These are phyloP conservation scores for Enoplosus armatus DNA, from an alignment of 2,797 vertebrate genomes.

Conservation along the genomic window DNA sequence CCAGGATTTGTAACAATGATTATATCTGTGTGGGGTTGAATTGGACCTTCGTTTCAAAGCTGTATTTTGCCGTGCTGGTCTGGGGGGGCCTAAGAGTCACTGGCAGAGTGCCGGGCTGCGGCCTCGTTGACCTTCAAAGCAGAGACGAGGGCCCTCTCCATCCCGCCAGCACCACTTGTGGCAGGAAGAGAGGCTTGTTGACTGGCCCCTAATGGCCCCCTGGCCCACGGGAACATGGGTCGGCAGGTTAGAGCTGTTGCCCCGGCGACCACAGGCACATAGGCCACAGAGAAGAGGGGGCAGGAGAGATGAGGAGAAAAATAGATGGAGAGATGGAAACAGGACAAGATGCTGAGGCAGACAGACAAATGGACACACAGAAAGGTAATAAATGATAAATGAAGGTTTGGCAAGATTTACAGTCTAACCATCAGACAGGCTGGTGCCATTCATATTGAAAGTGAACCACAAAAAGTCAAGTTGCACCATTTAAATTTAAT, in stretches of 20 bases:
- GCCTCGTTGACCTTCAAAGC: conserved; percentile 87
- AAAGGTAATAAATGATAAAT: conserved; percentile 21
- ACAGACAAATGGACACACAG: background rate
- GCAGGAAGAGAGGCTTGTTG: conserved; percentile 86
- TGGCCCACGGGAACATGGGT: conserved; percentile 79
- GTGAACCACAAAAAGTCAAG: background rate
- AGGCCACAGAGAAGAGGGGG: conserved; percentile 41
- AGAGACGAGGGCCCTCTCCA: conserved; percentile 82
- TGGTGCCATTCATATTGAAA: background rate
- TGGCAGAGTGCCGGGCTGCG: conserved; percentile 75
- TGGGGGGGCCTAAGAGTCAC: conserved; percentile 70
- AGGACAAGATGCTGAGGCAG: conserved; percentile 45
- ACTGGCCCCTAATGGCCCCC: conserved; percentile 82
- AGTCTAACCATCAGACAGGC: background rate
- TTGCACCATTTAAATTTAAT: background rate
- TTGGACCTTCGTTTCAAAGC: conserved; percentile 51
- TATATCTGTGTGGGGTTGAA: conserved; percentile 41
- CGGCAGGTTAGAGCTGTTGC: conserved; percentile 79
- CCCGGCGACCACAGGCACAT: conserved; percentile 73
- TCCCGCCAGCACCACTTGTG: conserved; percentile 82
- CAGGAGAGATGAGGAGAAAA: conserved; percentile 10
- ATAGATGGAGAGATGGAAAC: conserved; percentile 37
- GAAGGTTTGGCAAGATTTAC: conserved; percentile 6
- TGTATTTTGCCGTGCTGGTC: conserved; percentile 52
- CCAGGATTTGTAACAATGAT: conserved; percentile 42